A percentile compares a stretch with the other conserved stretches of the same genome.
Evolutionary conservation across 92 coral and sea anemone genomes (phyloP).

Genomic region (Heteractis magnifica): DNA sequence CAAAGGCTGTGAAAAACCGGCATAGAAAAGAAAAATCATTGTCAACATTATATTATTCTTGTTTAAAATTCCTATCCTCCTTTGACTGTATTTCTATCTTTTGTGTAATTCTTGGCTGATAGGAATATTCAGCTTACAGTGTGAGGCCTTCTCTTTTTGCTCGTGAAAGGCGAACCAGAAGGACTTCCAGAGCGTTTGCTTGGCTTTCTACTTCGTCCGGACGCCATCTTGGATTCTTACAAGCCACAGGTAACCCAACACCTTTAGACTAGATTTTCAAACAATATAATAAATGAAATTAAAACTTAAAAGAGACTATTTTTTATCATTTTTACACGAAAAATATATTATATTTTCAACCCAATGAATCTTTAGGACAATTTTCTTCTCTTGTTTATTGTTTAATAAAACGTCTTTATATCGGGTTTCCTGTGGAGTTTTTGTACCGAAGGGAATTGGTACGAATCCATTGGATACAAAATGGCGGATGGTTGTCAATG

Average conservation of each 20-base stretch:
- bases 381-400: not conserved
- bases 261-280: not conserved
- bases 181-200: slow-evolving; percentile 78
- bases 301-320: not conserved
- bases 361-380: not conserved
- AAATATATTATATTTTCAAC: not conserved
- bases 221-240: slow-evolving; percentile 76
- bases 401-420: not conserved
- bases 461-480: slow-evolving; percentile 19
- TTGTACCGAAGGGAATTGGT: not conserved
- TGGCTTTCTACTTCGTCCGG: slow-evolving; percentile 68
- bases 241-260: slow-evolving; percentile 24
- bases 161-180: slow-evolving; percentile 49
- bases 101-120: not conserved
- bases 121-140: slow-evolving; percentile 55
- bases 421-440: slow-evolving; percentile 24
- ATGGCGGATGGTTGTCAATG: slow-evolving; percentile 50
- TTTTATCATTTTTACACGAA: too few relatives aligned
- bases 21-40: not conserved
- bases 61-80: not conserved
- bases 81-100: not conserved
- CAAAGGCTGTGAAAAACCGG: slow-evolving; percentile 60
- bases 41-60: not conserved
- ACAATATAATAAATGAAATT: not conserved
- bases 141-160: slow-evolving; percentile 77